phyloP scores from a whole-genome alignment of 2,888 invertebrate species.

The Heliconius ismenius region DNA sequence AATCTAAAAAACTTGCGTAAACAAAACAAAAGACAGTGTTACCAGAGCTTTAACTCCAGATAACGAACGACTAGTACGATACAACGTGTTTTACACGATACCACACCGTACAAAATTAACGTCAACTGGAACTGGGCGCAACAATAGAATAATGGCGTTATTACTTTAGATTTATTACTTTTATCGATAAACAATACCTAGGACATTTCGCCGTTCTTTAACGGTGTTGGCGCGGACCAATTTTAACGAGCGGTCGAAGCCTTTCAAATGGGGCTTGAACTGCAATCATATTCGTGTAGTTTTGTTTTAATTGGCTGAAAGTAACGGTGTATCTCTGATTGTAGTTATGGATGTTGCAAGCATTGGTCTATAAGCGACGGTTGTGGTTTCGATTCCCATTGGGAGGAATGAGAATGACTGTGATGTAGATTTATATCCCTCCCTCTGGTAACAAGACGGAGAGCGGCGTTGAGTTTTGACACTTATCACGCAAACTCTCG shows the following conservation, averaged over 20 bases:
- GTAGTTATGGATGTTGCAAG: background rate
- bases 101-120: constrained; percentile 45
- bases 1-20: constrained; percentile 35
- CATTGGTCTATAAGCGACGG: background rate
- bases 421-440: too few species aligned
- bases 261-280: constrained; percentile 33
- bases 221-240: constrained; percentile 44
- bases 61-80: constrained; percentile 36
- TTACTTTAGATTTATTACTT: constrained; percentile 48
- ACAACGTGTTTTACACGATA: constrained; percentile 43
- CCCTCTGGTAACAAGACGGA: too few species aligned
- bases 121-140: constrained; percentile 43
- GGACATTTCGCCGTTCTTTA: constrained; percentile 43
- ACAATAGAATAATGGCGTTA: constrained; percentile 49
- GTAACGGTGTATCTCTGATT: background rate
- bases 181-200: constrained; percentile 47
- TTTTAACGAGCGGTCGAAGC: constrained; percentile 45
- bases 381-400: background rate
- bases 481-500: too few species aligned
- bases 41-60: constrained; percentile 35
- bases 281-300: constrained; percentile 27
- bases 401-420: background rate
- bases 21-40: constrained; percentile 35
- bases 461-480: too few species aligned
- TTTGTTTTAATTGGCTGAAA: constrained; percentile 43